Percentiles rank a stretch among this genome's conserved stretches.
phyloP scores from a whole-genome alignment of 2,888 invertebrate species.

The Coelinius sp. region DNA sequence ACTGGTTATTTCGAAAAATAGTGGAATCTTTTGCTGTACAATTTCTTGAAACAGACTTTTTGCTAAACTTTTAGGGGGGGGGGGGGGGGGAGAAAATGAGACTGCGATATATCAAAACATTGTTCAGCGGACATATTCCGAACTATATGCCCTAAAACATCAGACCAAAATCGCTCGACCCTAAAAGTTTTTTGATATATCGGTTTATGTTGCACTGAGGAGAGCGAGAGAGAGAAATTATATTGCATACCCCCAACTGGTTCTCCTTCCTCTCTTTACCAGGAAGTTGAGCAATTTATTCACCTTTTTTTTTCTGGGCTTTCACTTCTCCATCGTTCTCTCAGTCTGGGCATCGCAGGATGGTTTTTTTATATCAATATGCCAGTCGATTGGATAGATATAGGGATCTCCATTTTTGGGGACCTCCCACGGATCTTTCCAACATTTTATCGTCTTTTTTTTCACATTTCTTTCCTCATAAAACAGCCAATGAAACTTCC shows the following conservation, averaged over 20 bases:
- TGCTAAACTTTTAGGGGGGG: neutral
- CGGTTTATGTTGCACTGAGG: conserved; percentile 41
- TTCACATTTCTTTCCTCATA: conserved; percentile 41
- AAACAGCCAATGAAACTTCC: conserved; percentile 53
- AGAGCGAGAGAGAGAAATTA: conserved; percentile 32
- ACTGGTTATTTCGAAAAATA: conserved; percentile 8
- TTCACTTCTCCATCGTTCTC: conserved; percentile 34
- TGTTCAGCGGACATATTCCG: conserved; percentile 40
- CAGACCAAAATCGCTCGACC: conserved; percentile 26
- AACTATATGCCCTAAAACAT: conserved; percentile 10
- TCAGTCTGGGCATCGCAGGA: conserved; percentile 43
- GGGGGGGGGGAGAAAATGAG: conserved; percentile 16
- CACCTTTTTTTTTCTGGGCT: conserved; percentile 54
- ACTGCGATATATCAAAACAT: conserved; percentile 31
- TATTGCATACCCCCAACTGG: conserved; percentile 38
- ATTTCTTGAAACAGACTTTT: conserved; percentile 6
- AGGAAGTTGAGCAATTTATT: conserved; percentile 63
- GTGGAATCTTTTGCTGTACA: neutral
- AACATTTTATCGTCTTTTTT: conserved; percentile 41
- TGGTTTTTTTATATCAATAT: conserved; percentile 61
- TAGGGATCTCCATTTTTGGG: conserved; percentile 49
- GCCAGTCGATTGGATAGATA: conserved; percentile 52
- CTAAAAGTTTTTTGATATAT: conserved; percentile 58
- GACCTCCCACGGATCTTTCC: conserved; percentile 51
- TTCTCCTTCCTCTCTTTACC: conserved; percentile 39